Evolutionary conservation across 2,888 invertebrate genomes (phyloP).

Genomic region (Deilephila porcellus): DNA sequence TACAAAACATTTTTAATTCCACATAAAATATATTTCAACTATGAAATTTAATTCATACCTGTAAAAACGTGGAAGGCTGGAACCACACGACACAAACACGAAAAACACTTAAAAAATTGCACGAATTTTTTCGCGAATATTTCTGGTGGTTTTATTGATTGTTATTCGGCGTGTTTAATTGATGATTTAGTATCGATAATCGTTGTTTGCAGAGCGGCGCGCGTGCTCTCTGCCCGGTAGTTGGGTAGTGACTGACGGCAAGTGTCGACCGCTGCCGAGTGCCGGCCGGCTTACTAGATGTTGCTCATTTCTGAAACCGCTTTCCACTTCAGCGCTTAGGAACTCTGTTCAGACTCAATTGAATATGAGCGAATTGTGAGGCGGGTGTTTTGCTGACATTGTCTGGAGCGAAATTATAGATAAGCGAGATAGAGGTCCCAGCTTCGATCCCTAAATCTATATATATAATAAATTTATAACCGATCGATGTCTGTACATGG

Average conservation of each 20-base stretch:
- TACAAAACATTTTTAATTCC: too few species aligned
- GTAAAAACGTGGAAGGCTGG: constrained; percentile 14
- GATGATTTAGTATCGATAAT: constrained; percentile 20
- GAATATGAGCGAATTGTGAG: background rate
- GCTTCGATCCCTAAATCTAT: background rate
- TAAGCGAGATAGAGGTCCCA: background rate
- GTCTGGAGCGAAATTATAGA: background rate
- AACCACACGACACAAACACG: constrained; percentile 20
- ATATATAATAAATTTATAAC: background rate
- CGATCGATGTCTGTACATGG: background rate
- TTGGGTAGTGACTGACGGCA: constrained; percentile 14
- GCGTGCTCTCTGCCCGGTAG: constrained; percentile 6
- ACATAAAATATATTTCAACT: background rate
- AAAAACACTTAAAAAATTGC: constrained; percentile 3
- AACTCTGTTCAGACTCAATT: background rate
- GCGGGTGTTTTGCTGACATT: background rate
- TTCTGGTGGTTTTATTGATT: background rate
- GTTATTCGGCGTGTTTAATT: constrained; percentile 8
- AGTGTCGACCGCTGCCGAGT: background rate
- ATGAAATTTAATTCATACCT: constrained; percentile 15
- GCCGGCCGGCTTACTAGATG: constrained; percentile 15
- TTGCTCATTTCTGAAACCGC: constrained; percentile 17
- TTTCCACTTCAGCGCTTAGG: constrained; percentile 17
- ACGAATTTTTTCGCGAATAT: background rate
- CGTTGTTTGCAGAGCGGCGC: background rate